Evolutionary conservation across 2,888 invertebrate species (phyloP).

Genomic region (Dasypogon diadema): DNA sequence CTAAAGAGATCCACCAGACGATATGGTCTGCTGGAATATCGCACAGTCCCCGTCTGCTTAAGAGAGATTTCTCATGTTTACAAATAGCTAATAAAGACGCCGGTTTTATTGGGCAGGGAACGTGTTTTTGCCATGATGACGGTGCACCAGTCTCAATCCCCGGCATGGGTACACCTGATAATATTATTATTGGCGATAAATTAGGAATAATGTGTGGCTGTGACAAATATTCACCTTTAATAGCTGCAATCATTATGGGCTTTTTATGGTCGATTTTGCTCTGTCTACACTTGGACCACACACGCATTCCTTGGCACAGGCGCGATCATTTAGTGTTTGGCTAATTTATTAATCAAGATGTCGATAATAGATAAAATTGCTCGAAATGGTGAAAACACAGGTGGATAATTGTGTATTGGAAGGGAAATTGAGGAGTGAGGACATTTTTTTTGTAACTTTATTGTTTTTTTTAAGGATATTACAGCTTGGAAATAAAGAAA

Average conservation of each 20-base stretch:
- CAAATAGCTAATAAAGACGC: conserved; percentile 56
- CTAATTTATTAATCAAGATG: conserved; percentile 5
- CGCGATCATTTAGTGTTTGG: conserved; percentile 7
- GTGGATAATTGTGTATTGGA: not conserved
- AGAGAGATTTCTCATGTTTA: conserved; percentile 52
- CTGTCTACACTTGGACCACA: conserved; percentile 38
- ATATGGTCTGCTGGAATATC: conserved; percentile 19
- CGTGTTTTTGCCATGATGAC: conserved; percentile 37
- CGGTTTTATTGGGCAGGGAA: conserved; percentile 52
- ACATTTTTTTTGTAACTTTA: too few relatives aligned
- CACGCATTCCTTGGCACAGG: not conserved
- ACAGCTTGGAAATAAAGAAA: too few relatives aligned
- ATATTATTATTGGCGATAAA: conserved; percentile 51
- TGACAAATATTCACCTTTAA: conserved; percentile 53
- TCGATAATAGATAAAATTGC: not conserved
- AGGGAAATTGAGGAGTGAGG: too few relatives aligned
- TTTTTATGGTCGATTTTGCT: conserved; percentile 51
- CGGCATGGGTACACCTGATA: conserved; percentile 44
- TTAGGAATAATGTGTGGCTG: conserved; percentile 52
- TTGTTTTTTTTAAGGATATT: too few relatives aligned
- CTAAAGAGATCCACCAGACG: conserved; percentile 19
- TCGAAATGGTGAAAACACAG: not conserved
- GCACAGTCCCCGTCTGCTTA: not conserved
- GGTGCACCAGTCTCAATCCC: not conserved
- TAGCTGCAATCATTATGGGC: conserved; percentile 48